A percentile compares a stretch with the other conserved stretches of the same genome.
phyloP scores from a whole-genome alignment of 2,113 vertebrate species.

The Bufo bufo region DNA sequence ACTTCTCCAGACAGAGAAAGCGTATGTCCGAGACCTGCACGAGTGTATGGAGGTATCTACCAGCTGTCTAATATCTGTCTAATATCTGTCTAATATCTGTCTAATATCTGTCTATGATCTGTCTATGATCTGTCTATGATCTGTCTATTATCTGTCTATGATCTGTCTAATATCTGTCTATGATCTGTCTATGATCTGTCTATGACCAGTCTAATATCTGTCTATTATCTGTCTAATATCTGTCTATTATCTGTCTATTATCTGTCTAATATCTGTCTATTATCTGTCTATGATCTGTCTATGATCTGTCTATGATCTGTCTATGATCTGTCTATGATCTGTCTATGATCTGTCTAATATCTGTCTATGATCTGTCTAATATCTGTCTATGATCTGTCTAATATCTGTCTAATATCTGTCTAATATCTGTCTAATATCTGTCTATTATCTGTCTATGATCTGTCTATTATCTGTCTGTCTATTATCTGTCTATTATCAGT shows the following conservation, averaged over 20 bases:
- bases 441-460: not conserved
- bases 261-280: not conserved
- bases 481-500: not conserved
- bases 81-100: not conserved
- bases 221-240: not conserved
- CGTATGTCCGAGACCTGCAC: slow-evolving; percentile 93
- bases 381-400: too few species aligned
- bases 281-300: not conserved
- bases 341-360: not conserved
- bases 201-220: not conserved
- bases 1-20: slow-evolving; percentile 94
- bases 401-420: not conserved
- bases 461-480: not conserved
- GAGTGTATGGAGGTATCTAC: slow-evolving; percentile 91
- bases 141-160: not conserved
- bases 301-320: not conserved
- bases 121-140: not conserved
- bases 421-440: not conserved
- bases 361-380: not conserved
- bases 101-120: not conserved
- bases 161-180: not conserved
- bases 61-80: not conserved
- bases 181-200: not conserved
- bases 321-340: not conserved
- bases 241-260: not conserved